Conservation (phyloP, 2,888 invertebrate genomes). For the Orthosia incerta region DNA sequence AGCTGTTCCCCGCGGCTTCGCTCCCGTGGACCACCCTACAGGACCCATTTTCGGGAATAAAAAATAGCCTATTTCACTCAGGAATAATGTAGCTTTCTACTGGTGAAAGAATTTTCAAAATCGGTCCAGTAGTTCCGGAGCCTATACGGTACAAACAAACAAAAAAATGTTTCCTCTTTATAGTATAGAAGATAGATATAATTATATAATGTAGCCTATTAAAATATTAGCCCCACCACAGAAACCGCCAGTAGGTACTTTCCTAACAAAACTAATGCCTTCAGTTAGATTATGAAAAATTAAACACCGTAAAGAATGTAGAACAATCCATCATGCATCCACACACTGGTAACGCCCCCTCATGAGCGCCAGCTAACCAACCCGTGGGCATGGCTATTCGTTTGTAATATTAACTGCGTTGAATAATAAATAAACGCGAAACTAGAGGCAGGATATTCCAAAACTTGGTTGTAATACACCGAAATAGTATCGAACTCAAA, state of each 20-base stretch:
- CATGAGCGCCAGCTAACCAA: slow-evolving; percentile 32
- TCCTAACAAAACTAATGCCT: slow-evolving; percentile 23
- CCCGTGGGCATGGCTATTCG: slow-evolving; percentile 49
- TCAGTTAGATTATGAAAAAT: slow-evolving; percentile 35
- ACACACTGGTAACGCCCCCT: slow-evolving; percentile 52
- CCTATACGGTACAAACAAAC: no score
- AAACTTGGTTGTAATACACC: background rate
- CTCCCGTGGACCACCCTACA: no score
- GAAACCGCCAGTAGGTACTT: slow-evolving; percentile 19
- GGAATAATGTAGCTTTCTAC: no score
- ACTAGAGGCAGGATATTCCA: slow-evolving; percentile 21
- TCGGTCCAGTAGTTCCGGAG: no score
- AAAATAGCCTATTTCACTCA: no score
- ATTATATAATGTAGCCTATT: background rate
- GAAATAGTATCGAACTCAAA: background rate
- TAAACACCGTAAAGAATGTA: slow-evolving; percentile 36
- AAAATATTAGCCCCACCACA: background rate
- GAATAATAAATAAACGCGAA: slow-evolving; percentile 61
- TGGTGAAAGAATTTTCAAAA: no score
- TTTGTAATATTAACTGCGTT: slow-evolving; percentile 45
- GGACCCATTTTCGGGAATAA: no score
- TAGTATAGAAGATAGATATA: no score
- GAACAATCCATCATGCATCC: slow-evolving; percentile 50
- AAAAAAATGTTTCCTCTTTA: no score
- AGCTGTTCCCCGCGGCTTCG: no score